These are phyloP conservation scores for Hippocampus mohnikei DNA, from an alignment of 2,113 vertebrate genomes.

Conservation along the genomic window DNA sequence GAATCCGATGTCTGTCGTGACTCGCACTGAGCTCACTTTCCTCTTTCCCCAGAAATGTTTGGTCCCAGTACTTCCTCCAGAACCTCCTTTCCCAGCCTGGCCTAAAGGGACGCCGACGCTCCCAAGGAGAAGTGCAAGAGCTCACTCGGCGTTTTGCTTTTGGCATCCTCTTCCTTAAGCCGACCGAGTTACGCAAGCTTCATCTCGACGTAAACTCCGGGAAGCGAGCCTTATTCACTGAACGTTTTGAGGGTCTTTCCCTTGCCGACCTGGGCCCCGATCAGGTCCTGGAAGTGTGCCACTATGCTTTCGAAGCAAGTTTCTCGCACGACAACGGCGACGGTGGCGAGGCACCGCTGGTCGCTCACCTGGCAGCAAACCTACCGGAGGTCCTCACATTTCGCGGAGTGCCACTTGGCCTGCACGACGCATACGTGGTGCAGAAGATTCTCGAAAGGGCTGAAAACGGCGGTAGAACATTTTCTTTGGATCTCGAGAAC, in stretches of 20 bases:
- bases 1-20: not conserved
- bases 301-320: slow-evolving; percentile 77
- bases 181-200: slow-evolving; percentile 30
- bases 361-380: slow-evolving; percentile 66
- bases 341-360: slow-evolving; percentile 28
- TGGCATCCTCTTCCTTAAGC: slow-evolving; percentile 78
- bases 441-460: slow-evolving; percentile 67
- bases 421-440: slow-evolving; percentile 75
- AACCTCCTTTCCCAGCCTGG: slow-evolving; percentile 54
- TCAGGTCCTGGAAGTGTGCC: slow-evolving; percentile 80
- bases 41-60: slow-evolving; percentile 62
- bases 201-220: slow-evolving; percentile 34
- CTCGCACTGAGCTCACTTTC: slow-evolving; percentile 25
- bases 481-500: slow-evolving; percentile 80
- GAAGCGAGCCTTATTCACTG: slow-evolving; percentile 72
- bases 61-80: slow-evolving; percentile 75
- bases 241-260: slow-evolving; percentile 73
- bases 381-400: slow-evolving; percentile 78
- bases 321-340: slow-evolving; percentile 23
- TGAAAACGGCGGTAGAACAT: slow-evolving; percentile 55
- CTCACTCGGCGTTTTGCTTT: slow-evolving; percentile 76
- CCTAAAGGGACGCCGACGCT: slow-evolving; percentile 74
- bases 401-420: slow-evolving; percentile 71
- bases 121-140: slow-evolving; percentile 78
- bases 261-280: slow-evolving; percentile 59